Base-by-base conservation (phyloP, 2,888 invertebrate genomes). In the Odontocolon sp. region DNA sequence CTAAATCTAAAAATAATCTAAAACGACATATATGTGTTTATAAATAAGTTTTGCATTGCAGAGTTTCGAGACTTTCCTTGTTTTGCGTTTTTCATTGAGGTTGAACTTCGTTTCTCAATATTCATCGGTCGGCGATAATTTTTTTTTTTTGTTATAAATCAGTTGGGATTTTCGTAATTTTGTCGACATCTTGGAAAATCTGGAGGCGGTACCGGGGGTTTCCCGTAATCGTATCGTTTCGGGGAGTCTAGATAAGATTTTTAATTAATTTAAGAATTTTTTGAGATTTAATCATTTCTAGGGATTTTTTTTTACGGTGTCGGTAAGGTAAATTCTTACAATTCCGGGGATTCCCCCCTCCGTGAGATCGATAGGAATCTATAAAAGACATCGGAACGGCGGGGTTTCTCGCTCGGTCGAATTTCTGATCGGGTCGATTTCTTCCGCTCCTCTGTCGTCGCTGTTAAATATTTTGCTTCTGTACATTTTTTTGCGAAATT, bases 171-270 rank as follows among this genome's bases (percentile, higher is more conserved):
- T 67, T n/a, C n/a, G n/a, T n/a, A n/a, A n/a, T n/a, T n/a, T n/a
- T n/a, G n/a, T 52, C 52, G 64, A 83, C 80, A 84, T 69, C 83
- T 85, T 26, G 86, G 85, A 47, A 87, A 87, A 73, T 87, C 87
- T 59, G 85, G 85, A 21, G 79, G 64, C 5, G 86, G 87, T 18
- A 86, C 64, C 3, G 83, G 83, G n/a, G 87, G 87, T 70, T 81
- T 84, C 16, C 80, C 80, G 11, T 57, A 80, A 63, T 77, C 76
- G 14, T 73, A 78, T 56, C 54, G 69, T 68, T 79, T 82, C 31
- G 79, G 78, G 23, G 75, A 74, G 80, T 78, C 85, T 85, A 54
- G 4, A 40, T 71, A 28, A 21, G n/a, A 45, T 9, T 36, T 40
- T 52, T 40, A 67, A 36, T 9, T 38, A 16, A 38, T 14, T 36